Evolutionary conservation across 2,888 invertebrate species (phyloP).

Genomic region (Pseudococcus longispinus): DNA sequence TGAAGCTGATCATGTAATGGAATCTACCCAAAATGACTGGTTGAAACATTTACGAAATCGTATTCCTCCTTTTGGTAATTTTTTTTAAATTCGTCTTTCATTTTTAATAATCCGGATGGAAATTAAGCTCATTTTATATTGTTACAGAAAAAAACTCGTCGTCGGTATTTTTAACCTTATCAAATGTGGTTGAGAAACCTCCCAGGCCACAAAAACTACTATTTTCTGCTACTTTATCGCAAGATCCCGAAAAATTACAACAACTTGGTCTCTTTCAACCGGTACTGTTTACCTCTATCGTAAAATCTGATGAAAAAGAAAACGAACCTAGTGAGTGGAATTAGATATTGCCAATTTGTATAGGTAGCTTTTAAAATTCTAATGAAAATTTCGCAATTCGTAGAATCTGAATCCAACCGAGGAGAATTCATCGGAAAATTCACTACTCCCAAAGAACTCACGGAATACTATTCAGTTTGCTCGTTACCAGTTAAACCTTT

Average conservation of each 20-base stretch:
- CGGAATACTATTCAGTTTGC: conserved; percentile 74
- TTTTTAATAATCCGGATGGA: neutral
- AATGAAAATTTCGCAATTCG: neutral
- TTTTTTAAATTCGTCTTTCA: neutral
- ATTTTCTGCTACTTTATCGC: conserved; percentile 96
- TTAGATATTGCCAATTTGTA: neutral
- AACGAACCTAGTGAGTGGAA: neutral
- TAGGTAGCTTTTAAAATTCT: neutral
- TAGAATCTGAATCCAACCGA: conserved; percentile 57
- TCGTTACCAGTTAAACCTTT: conserved; percentile 78
- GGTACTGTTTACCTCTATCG: conserved; percentile 82
- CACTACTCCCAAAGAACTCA: conserved; percentile 80
- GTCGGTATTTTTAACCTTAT: conserved; percentile 22
- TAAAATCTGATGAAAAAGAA: conserved; percentile 61
- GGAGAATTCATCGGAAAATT: conserved; percentile 77
- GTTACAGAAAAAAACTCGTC: neutral
- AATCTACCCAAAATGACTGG: conserved; percentile 92
- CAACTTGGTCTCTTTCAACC: conserved; percentile 90
- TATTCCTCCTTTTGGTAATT: conserved; percentile 60
- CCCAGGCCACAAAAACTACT: conserved; percentile 85
- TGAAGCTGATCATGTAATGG: conserved; percentile 95
- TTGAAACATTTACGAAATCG: conserved; percentile 79
- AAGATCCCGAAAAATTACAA: conserved; percentile 94
- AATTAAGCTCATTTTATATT: neutral
- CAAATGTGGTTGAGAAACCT: conserved; percentile 63